Conservation (phyloP, 2,113 vertebrate genomes). For the Thunnus thynnus region DNA sequence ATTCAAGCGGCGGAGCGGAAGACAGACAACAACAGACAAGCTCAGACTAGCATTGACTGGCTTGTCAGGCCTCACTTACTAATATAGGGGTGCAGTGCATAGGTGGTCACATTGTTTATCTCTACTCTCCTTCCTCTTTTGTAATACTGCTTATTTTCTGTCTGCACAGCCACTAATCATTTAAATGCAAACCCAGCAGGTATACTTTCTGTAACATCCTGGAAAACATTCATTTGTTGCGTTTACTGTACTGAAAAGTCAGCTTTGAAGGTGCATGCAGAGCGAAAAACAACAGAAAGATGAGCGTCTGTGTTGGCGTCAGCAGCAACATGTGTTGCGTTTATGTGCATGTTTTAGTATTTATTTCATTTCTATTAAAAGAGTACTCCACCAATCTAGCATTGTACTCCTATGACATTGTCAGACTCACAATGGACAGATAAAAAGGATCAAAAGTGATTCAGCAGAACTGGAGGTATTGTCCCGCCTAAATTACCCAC, state of each 20-base stretch:
- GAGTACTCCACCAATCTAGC: too few species aligned
- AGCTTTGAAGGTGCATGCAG: not conserved
- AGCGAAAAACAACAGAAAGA: not conserved
- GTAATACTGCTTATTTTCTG: slow-evolving; percentile 49
- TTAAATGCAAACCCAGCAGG: slow-evolving; percentile 18
- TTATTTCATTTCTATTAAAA: too few species aligned
- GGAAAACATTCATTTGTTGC: slow-evolving; percentile 27
- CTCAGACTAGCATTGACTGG: slow-evolving; percentile 38
- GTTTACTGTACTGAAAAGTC: not conserved
- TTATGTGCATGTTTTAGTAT: too few species aligned
- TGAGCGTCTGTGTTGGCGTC: not conserved
- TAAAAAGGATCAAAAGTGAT: too few species aligned
- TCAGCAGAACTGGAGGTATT: too few species aligned
- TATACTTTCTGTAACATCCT: slow-evolving; percentile 16
- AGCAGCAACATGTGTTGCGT: not conserved
- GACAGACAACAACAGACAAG: slow-evolving; percentile 57
- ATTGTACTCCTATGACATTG: too few species aligned
- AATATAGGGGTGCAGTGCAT: slow-evolving; percentile 33
- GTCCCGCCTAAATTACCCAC: too few species aligned
- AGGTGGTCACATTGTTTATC: slow-evolving; percentile 37
- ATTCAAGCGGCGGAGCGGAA: slow-evolving; percentile 37
- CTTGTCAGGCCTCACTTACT: slow-evolving; percentile 28
- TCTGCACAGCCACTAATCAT: slow-evolving; percentile 40
- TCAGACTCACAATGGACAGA: too few species aligned
- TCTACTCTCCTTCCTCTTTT: slow-evolving; percentile 37